phyloP scores from a whole-genome alignment of 1,140 invertebrate genomes.

The Drepana arcuata region DNA sequence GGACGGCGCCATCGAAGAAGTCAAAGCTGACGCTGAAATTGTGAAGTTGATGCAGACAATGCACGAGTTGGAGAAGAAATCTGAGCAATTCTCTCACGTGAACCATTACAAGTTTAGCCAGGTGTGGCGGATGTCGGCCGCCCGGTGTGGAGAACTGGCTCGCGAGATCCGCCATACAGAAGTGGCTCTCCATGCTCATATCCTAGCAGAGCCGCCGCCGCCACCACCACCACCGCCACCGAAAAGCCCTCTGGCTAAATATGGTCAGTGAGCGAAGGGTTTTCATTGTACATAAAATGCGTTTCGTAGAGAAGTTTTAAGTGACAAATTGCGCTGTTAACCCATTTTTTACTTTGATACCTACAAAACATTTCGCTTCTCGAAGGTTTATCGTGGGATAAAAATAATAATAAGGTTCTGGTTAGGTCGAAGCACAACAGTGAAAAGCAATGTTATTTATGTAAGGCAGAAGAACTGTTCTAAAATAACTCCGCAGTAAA shows the following conservation, averaged over 20 bases:
- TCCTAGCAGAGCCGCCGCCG: constrained; percentile 49
- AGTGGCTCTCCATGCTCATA: constrained; percentile 46
- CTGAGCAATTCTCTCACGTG: constrained; percentile 75
- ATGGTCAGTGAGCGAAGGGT: too few relatives aligned
- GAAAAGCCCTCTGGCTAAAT: constrained; percentile 41
- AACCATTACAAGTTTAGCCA: constrained; percentile 61
- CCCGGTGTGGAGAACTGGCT: constrained; percentile 24
- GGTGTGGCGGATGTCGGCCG: constrained; percentile 51
- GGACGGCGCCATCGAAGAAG: constrained; percentile 71
- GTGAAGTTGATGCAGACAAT: constrained; percentile 76
- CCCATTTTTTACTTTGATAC: too few relatives aligned
- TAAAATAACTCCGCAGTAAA: too few relatives aligned
- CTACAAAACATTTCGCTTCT: too few relatives aligned
- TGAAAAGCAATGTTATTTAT: too few relatives aligned
- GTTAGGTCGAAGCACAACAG: too few relatives aligned
- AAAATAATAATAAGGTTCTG: too few relatives aligned
- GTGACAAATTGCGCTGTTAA: too few relatives aligned
- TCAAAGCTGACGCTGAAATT: constrained; percentile 74
- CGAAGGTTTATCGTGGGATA: too few relatives aligned
- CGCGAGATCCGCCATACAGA: constrained; percentile 36
- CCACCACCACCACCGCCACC: constrained; percentile 33
- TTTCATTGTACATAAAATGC: too few relatives aligned
- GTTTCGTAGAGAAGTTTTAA: too few relatives aligned
- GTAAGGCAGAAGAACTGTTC: too few relatives aligned
- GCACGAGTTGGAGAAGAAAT: constrained; percentile 77